These are phyloP conservation scores for Zeuzera pyrina DNA, from an alignment of 2,888 invertebrate genomes.

Conservation along the genomic window DNA sequence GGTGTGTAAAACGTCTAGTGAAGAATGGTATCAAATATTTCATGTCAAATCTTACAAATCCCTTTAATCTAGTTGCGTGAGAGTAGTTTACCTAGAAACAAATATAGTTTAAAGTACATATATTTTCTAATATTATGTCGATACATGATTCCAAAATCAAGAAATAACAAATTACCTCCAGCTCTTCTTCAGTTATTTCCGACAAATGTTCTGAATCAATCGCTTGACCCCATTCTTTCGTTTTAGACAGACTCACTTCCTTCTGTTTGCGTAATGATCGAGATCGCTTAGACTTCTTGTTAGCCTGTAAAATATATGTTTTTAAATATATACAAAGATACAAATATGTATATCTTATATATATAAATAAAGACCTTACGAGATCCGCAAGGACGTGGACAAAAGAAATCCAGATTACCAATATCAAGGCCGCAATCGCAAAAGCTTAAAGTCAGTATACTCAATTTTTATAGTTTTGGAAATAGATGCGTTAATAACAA, in stretches of 20 bases:
- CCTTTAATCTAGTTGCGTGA: conserved; percentile 81
- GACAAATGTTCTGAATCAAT: conserved; percentile 95
- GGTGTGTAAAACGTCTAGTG: conserved; percentile 94
- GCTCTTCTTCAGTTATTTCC: conserved; percentile 93
- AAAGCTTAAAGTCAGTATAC: background rate
- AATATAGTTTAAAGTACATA: background rate
- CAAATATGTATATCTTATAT: background rate
- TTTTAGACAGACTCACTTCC: conserved; percentile 96
- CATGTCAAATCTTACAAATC: conserved; percentile 92
- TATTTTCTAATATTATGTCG: background rate
- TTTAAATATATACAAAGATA: conserved; percentile 1
- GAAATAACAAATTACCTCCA: conserved; percentile 76
- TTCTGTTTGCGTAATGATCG: conserved; percentile 77
- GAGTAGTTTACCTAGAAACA: conserved; percentile 77
- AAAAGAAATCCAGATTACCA: conserved; percentile 7
- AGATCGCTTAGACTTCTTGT: conserved; percentile 65
- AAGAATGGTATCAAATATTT: conserved; percentile 97
- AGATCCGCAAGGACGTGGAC: background rate
- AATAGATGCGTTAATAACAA: too few relatives aligned
- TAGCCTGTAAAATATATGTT: conserved; percentile 42
- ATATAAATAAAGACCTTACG: background rate
- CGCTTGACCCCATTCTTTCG: conserved; percentile 97
- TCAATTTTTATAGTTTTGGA: too few relatives aligned
- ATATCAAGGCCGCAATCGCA: background rate
- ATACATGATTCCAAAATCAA: background rate